These are phyloP conservation scores for Carcina quercana DNA, from an alignment of 2,888 invertebrate genomes.

Conservation along the genomic window DNA sequence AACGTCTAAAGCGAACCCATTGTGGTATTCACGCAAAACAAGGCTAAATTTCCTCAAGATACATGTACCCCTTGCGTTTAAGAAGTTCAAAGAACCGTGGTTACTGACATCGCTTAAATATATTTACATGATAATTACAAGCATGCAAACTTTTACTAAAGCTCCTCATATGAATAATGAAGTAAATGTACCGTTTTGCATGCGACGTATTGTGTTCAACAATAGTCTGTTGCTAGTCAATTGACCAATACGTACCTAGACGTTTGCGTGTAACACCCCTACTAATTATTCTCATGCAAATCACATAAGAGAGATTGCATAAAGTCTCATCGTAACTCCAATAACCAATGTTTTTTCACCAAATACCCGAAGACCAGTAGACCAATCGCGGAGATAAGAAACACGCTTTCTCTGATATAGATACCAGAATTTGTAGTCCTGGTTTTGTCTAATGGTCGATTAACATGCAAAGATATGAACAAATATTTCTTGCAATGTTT, in stretches of 20 bases:
- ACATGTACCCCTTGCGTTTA: conserved; percentile 2
- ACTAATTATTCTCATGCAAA: conserved; percentile 11
- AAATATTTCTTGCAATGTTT: too few species aligned
- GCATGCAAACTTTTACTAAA: conserved; percentile 10
- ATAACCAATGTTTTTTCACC: conserved; percentile 6
- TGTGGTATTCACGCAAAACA: too few species aligned
- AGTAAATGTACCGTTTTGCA: too few species aligned
- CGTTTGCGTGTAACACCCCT: conserved; percentile 2
- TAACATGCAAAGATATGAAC: conserved; percentile 11
- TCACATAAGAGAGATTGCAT: conserved; percentile 11
- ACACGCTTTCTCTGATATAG: conserved; percentile 7
- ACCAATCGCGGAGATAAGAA: conserved; percentile 2
- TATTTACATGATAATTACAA: conserved; percentile 8
- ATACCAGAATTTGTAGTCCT: conserved; percentile 8
- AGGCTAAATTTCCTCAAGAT: too few species aligned
- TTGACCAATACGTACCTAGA: background rate
- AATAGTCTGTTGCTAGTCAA: background rate
- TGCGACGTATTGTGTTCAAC: too few species aligned
- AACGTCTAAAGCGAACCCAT: too few species aligned
- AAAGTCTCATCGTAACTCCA: too few species aligned
- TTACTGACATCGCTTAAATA: too few species aligned
- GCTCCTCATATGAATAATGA: conserved; percentile 7
- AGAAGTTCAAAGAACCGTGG: too few species aligned
- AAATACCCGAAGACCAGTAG: conserved; percentile 8
- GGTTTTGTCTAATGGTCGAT: conserved; percentile 5